Evolutionary conservation across 2,888 invertebrate genomes (phyloP), one percentile per base, ranked within the genome.

Genomic region (Flabesymbios commensalis): DNA sequence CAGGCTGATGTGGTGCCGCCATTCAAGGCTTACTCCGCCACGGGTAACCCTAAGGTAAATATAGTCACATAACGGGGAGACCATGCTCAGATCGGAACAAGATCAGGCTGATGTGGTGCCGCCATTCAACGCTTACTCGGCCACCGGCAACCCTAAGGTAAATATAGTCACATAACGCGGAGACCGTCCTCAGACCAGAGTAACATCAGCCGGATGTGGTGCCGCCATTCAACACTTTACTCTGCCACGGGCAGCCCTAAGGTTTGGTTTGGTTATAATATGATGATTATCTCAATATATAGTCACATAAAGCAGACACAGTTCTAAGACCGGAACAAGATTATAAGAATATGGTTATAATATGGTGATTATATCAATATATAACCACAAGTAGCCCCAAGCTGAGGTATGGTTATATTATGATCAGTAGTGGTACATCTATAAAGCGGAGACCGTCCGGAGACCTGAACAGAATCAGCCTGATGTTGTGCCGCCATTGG

Each of bases 51-150:
- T 5, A 51, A 59, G 65, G 71, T 71, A 45, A 19, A n/a, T n/a
- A n/a, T n/a, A n/a, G n/a, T n/a, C n/a, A n/a, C n/a, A n/a, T n/a
- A n/a, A n/a, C n/a, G n/a, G n/a, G n/a, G 79, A 79, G 59, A 66
- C 68, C 17, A 65, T 72, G 3, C 63, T 78, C 14, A 60, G 72
- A 28, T 72, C 72, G 10, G 72, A 72, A 31, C 73, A 76, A 61
- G 72, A 75, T 56, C 70, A 75, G 26, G 64, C 71, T n/a, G 71
- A 74, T 52, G 75, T 74, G 5, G 73, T 78, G 2, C 76, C 75
- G 14, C 75, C 76, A 5, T 79, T 75, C 63, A 77, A 77, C 56
- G 77, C 78, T 19, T 79, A 73, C 63, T 78, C 79, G 0, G 70
- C 75, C 1, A 67, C 73, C 3, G 76, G 76, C 22, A 67, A 64